A percentile compares a stretch with the other conserved stretches of the same genome.
Conservation (phyloP, 2,113 vertebrate genomes). For the Okapia johnstoni region DNA sequence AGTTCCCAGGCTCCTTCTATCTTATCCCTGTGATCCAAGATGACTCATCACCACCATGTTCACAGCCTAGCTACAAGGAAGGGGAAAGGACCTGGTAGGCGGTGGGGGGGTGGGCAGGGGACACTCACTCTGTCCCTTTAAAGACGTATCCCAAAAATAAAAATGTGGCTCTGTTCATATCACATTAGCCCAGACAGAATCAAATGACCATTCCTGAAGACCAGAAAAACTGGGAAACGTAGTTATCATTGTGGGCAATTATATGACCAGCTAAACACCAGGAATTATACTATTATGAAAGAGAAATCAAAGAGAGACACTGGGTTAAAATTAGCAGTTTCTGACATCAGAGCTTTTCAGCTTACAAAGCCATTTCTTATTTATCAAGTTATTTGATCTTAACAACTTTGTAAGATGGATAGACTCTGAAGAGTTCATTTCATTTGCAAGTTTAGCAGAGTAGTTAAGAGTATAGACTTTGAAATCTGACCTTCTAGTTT, state of each 20-base stretch:
- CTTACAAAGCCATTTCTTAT: background rate
- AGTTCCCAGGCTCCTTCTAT: background rate
- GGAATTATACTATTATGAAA: slow-evolving; percentile 12
- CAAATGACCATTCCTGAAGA: background rate
- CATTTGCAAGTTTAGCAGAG: background rate
- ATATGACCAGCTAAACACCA: background rate
- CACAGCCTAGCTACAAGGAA: background rate
- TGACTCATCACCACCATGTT: background rate
- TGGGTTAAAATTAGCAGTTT: background rate
- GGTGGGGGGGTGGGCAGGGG: fast-evolving
- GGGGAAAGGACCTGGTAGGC: background rate
- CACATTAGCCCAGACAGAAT: background rate
- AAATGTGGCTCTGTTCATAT: background rate
- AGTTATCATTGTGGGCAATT: background rate
- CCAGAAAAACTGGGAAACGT: background rate
- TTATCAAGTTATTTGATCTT: background rate
- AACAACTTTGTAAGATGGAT: background rate
- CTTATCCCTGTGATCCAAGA: slow-evolving; percentile 9
- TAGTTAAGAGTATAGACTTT: background rate
- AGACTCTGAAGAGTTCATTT: background rate
- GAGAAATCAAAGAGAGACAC: background rate
- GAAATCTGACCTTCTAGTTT: background rate
- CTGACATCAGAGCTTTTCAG: slow-evolving; percentile 13
- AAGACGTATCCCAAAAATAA: background rate
- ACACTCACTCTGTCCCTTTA: background rate